Evolutionary conservation across 2,113 vertebrate species (phyloP).

Genomic region (Pampusana beccarii): DNA sequence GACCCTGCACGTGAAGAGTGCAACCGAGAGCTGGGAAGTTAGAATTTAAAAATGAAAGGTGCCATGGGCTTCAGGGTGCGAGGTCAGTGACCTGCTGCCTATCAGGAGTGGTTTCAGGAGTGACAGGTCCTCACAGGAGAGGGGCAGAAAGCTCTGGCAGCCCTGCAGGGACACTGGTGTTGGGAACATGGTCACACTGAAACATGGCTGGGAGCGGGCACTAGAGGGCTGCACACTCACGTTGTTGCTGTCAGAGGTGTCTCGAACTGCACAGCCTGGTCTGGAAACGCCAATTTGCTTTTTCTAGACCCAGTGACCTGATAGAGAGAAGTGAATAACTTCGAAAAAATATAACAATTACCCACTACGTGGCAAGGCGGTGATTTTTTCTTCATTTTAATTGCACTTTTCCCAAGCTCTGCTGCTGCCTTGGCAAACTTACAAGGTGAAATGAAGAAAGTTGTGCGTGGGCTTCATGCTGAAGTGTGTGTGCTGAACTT

Average conservation of each 20-base stretch:
- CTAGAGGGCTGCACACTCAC: conserved; percentile 45
- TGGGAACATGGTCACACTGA: fast-evolving
- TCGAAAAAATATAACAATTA: neutral
- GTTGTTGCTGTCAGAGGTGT: neutral
- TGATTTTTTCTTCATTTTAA: neutral
- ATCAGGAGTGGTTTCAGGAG: neutral
- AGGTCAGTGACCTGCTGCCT: neutral
- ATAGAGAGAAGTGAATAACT: neutral
- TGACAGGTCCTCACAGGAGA: fast-evolving
- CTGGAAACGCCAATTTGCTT: neutral
- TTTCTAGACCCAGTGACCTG: neutral
- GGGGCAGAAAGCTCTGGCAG: neutral
- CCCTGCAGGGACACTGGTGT: neutral
- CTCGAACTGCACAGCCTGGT: neutral
- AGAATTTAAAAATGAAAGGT: neutral
- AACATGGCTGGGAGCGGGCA: neutral
- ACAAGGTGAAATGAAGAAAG: neutral
- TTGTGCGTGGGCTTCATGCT: neutral
- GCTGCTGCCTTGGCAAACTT: neutral
- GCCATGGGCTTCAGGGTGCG: neutral
- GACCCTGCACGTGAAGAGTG: neutral
- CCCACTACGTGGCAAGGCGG: fast-evolving
- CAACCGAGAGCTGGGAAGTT: neutral
- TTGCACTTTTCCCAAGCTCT: neutral
- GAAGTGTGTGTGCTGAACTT: neutral